Conservation (phyloP, 2,113 vertebrate species). For the Gymnocephalus cernua region DNA sequence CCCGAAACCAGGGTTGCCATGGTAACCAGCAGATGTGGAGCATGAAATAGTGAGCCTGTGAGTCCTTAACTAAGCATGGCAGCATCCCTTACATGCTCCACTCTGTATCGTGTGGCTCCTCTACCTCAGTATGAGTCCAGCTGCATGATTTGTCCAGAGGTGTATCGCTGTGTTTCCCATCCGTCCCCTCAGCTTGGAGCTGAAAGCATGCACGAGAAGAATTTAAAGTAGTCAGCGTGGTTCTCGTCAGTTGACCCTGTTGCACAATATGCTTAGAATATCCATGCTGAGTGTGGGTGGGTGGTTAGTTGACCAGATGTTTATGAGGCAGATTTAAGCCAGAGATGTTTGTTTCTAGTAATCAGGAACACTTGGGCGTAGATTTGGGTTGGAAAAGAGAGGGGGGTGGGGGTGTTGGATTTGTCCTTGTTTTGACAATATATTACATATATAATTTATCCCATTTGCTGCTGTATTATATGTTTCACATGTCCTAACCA, state of each 20-base stretch:
- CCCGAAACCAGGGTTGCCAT: constrained; percentile 74
- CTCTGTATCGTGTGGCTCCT: constrained; percentile 38
- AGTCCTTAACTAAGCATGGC: constrained; percentile 72
- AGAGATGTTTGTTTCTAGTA: constrained; percentile 64
- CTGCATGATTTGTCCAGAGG: constrained; percentile 8
- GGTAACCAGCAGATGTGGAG: constrained; percentile 82
- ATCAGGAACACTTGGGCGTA: constrained; percentile 48
- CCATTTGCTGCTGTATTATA: neutral
- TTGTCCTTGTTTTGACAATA: neutral
- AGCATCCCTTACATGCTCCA: constrained; percentile 56
- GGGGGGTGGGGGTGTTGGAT: neutral
- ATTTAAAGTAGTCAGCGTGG: constrained; percentile 33
- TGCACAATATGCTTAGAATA: constrained; percentile 50
- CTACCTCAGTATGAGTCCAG: constrained; percentile 18
- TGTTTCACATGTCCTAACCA: neutral
- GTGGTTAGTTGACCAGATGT: constrained; percentile 69
- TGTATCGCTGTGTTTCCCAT: neutral
- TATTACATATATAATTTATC: too few relatives aligned
- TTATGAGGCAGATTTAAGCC: constrained; percentile 56
- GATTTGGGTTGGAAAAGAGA: neutral
- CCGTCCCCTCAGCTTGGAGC: constrained; percentile 1
- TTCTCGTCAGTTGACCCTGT: constrained; percentile 52
- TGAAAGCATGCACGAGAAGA: constrained; percentile 8
- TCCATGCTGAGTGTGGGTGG: constrained; percentile 50
- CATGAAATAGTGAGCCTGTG: constrained; percentile 72